Evolutionary conservation across 30 jellyfish, hydroid and myxozoan genomes (phyloP), one percentile per base, ranked within the genome.

Genomic region (Cassiopea xamachana): DNA sequence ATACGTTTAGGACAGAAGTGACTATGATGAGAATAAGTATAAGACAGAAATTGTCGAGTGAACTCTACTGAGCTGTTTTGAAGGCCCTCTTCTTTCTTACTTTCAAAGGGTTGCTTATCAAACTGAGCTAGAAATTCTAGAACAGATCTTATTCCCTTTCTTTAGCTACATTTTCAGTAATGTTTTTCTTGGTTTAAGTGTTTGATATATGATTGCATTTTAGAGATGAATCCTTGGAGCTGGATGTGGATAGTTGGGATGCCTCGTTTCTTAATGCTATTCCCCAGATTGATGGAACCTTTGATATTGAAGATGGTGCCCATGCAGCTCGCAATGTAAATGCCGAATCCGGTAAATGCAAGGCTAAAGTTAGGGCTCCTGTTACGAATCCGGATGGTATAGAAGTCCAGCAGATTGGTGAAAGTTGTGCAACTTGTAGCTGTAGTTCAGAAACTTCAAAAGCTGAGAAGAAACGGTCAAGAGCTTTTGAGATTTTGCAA

Each of bases 231-330:
- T 12, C 17, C 67, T 46, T 49, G 75, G 91, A 83, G 14, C 70
- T 74, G 16, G 92, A 67, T 51, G 60, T 77, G 1, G 94, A 93
- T 46, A 85, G 96, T 67, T 93, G 98, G 98, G 71, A 89, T 0
- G 92, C 90, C 3, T 85, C 98, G 1, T 51, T 89, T 86, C 76
- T 93, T 49, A 78, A 80, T 19, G 86, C 84, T 19, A 88, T 93
- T 48, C 97, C 98, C 39, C 97, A 89, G 82, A 46, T 94, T 7
- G 98, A 94, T 73, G 98, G 97, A 17, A 89, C 90, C 3, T 69
- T 62, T 79, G 98, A 93, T 64, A 68, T 60, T 14, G 95, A 86
- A n/a, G 93, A 67, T 55, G 46, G 51, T 55, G 18, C 46, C 39
- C 71, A n/a, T 1, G n/a, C 15, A 68, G 17, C 19, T 14, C 45